Base-by-base conservation (phyloP, 30 jellyfish, hydroid and myxozoan species). In the Chironex yamaguchii region DNA sequence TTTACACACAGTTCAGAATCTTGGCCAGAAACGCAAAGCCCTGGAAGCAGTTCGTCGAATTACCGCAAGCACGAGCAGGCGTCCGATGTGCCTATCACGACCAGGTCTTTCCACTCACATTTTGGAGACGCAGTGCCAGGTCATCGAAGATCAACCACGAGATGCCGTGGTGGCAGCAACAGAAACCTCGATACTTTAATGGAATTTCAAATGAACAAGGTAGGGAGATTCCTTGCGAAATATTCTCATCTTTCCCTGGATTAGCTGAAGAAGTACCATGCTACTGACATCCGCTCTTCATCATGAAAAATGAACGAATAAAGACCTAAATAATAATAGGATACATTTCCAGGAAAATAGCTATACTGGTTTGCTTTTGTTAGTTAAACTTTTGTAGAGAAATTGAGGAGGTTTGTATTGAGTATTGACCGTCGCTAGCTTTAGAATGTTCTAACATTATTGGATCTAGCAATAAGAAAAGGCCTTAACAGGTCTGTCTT, bases 121-220 rank as follows among this genome's bases (percentile, higher is more conserved):
- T 42, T 42, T 42, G 9, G 13, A 17, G 58, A 42, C 9, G 13
- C 9, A 42, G 17, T 6, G 9, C 58, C 58, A 9, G n/a, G n/a
- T n/a, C 17, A 42, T 17, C 9, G 58, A 42, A 42, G 17, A 6
- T 9, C 17, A 17, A 42, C 58, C 9, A 42, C 9, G 9, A 81
- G 49, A 12, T 20, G 29, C 20, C 34, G 32, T 28, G 97, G 98
- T 20, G 98, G 98, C 24, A 31, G 49, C 0, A 70, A 70, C 12
- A 75, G 98, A 23, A 96, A 86, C 74, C 42, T 52, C 26, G 94
- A 81, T 34, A 92, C 98, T 14, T 67, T 92, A 33, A 63, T 92
- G 75, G 98, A 92, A 58, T 85, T 92, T 52, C 98, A 92, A 33
- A 67, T 92, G 89, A 71, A 81, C 79, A 92, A 92, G 97, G 98